Base-by-base conservation (phyloP, 2,888 invertebrate genomes). In the Chloroclysta siterata region DNA sequence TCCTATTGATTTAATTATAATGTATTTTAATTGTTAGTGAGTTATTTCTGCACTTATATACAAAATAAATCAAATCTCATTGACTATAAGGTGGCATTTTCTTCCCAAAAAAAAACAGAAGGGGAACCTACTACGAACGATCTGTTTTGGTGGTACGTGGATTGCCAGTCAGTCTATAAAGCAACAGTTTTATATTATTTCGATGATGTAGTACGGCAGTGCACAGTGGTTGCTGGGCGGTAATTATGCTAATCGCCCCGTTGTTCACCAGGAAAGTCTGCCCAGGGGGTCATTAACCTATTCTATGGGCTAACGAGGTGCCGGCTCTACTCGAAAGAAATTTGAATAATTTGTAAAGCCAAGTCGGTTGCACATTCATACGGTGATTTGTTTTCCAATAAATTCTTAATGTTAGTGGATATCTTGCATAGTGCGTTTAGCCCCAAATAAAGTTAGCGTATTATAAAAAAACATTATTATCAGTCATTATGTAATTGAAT, bases 201-300 rank as follows among this genome's bases (percentile, higher is more conserved):
- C 60, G 33, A 65, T 65, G 60, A 65, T 53, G 52, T 50, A 54
- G 15, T 42, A 52, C 33, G 58, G 54, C 51, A n/a, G 56, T 61
- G 63, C 64, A 69, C 55, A 65, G 62, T 55, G 66, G 44, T 63
- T 61, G 54, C 33, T 63, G 69, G 76, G 65, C 64, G 69, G 76
- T 66, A 65, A 64, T 72, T 69, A 65, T 65, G 65, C 58, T 65
- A 65, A 65, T 65, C 61, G 36, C 51, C 58, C 61, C 63, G 61
- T 65, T 65, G 65, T 65, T 65, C 61, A 65, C 47, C 61, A 61
- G 65, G 65, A 61, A 65, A 65, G 58, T 61, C 58, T 52, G 58
- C 58, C 54, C 58, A 52, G 60, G 44, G 50, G 61, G 61, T 52
- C 52, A 47, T 62, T 61, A 61, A 46, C 61, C 65, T 65, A 61